A percentile compares a stretch with the other conserved stretches of the same genome.
Evolutionary conservation across 1,140 invertebrate genomes (phyloP).

Genomic region (Drosophila bifasciata): DNA sequence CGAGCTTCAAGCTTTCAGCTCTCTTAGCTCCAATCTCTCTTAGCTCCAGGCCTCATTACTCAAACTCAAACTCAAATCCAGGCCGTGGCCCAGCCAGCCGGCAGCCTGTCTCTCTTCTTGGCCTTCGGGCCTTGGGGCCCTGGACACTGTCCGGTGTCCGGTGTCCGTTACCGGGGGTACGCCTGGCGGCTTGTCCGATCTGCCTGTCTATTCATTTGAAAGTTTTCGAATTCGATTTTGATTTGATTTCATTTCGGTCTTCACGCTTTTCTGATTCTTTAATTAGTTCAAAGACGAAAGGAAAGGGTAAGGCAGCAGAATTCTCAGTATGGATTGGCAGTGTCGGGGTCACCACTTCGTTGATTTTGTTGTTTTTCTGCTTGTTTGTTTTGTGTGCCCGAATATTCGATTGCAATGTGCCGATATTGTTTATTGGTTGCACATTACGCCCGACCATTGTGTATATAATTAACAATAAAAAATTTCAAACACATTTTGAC

Average conservation of each 20-base stretch:
- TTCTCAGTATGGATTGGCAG: conserved; percentile 1
- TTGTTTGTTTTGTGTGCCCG: background rate
- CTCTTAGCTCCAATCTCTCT: conserved; percentile 13
- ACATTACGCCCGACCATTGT: conserved; percentile 59
- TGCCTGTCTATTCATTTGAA: conserved; percentile 74
- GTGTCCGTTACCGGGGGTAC: too few species aligned
- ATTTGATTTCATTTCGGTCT: conserved; percentile 68
- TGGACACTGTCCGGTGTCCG: background rate
- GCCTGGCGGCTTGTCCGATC: conserved; percentile 60
- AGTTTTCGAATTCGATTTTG: conserved; percentile 63
- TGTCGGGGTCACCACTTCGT: too few species aligned
- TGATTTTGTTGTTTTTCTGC: too few species aligned
- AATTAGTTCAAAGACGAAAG: conserved; percentile 21
- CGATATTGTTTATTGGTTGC: conserved; percentile 68
- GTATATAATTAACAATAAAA: conserved; percentile 74
- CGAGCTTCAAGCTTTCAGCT: conserved; percentile 1
- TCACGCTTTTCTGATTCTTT: conserved; percentile 60
- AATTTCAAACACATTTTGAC: conserved; percentile 81
- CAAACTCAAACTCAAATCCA: conserved; percentile 41
- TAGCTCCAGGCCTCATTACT: conserved; percentile 65
- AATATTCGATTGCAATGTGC: conserved; percentile 47
- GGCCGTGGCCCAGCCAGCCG: background rate
- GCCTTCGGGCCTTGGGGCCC: too few species aligned
- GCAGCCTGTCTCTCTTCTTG: background rate
- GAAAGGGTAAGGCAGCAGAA: background rate